phyloP scores from a whole-genome alignment of 2,888 invertebrate species.

The Aleiodes alternator region DNA sequence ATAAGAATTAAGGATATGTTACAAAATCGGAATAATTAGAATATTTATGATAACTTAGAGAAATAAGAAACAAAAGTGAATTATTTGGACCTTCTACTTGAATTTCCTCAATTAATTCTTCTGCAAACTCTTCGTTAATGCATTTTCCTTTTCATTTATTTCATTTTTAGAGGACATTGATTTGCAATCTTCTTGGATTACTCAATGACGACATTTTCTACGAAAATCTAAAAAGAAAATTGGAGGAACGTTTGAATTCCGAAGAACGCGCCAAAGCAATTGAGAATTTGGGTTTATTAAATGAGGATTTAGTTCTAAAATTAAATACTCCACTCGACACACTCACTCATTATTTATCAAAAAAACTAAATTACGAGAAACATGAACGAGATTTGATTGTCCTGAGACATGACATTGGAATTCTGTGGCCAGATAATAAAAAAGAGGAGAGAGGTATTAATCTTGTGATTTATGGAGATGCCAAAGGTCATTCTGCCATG shows the following conservation, averaged over 20 bases:
- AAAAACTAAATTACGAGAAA: slow-evolving; percentile 86
- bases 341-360: slow-evolving; percentile 90
- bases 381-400: slow-evolving; percentile 95
- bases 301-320: slow-evolving; percentile 89
- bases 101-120: not conserved
- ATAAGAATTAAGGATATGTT: too few relatives aligned
- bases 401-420: slow-evolving; percentile 93
- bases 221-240: slow-evolving; percentile 91
- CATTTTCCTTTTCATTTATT: slow-evolving; percentile 4
- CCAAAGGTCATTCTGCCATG: slow-evolving; percentile 95
- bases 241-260: slow-evolving; percentile 87
- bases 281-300: slow-evolving; percentile 91
- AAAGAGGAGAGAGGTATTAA: slow-evolving; percentile 89
- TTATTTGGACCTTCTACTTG: not conserved
- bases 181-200: slow-evolving; percentile 90
- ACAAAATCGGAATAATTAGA: too few relatives aligned
- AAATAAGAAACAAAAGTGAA: too few relatives aligned
- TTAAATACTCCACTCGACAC: slow-evolving; percentile 93
- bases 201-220: slow-evolving; percentile 92
- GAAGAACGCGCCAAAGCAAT: slow-evolving; percentile 84
- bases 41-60: too few relatives aligned
- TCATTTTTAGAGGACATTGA: slow-evolving; percentile 82
- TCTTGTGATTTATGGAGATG: slow-evolving; percentile 93
- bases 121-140: too few relatives aligned
- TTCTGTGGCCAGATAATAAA: slow-evolving; percentile 92